Conservation (phyloP, 2,797 vertebrate species). For the Chelidonichthys spinosus region DNA sequence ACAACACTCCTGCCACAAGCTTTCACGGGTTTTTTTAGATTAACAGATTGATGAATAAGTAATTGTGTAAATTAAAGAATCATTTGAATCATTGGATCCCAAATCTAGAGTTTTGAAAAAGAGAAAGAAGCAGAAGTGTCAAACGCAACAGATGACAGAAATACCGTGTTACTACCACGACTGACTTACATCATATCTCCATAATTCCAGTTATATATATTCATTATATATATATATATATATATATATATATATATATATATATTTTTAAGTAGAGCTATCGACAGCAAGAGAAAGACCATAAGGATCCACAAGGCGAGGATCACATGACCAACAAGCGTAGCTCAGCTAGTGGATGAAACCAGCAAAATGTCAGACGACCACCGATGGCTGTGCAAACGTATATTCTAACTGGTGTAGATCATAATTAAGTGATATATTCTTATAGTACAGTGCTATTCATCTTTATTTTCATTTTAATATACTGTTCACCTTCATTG, state of each 20-base stretch:
- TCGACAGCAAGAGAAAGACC: not conserved
- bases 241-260: no score
- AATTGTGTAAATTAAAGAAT: not conserved
- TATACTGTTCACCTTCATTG: no score
- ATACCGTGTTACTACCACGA: not conserved
- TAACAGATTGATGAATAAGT: constrained; percentile 1
- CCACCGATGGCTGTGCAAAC: not conserved
- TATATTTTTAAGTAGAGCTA: not conserved
- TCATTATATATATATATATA: not conserved
- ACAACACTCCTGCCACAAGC: not conserved
- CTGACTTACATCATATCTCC: no score
- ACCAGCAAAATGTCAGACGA: not conserved
- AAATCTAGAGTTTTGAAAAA: not conserved
- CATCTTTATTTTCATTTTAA: no score
- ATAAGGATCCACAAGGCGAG: not conserved
- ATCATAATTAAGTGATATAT: not conserved
- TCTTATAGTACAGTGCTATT: no score
- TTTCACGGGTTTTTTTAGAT: not conserved
- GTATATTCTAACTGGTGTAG: not conserved
- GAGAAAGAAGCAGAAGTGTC: not conserved
- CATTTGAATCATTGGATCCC: not conserved
- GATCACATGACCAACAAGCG: no score
- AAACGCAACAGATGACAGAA: not conserved
- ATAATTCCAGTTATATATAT: not conserved
- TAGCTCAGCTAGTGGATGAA: not conserved